Percentiles rank a stretch among this genome's conserved stretches.
Conservation (phyloP, 2,113 vertebrate species). For the Toxotes jaculatrix region DNA sequence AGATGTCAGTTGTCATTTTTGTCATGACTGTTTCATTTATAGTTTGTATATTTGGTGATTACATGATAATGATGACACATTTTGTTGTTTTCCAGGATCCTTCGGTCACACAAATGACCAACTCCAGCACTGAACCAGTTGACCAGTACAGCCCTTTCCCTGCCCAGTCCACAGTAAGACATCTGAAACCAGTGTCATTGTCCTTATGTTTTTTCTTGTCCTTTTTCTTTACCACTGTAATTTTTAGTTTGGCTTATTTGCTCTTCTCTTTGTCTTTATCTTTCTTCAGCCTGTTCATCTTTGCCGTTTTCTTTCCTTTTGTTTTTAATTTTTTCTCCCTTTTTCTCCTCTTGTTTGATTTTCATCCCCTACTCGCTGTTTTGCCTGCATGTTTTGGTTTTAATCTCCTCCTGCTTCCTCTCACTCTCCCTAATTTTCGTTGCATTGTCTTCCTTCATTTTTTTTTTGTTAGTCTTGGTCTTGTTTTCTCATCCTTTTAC, state of each 20-base stretch:
- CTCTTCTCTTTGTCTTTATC: neutral
- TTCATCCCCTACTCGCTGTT: neutral
- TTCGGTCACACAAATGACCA: slow-evolving; percentile 91
- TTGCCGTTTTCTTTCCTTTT: neutral
- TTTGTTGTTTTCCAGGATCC: slow-evolving; percentile 87
- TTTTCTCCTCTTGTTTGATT: neutral
- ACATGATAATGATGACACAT: neutral
- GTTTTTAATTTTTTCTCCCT: neutral
- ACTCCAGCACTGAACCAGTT: slow-evolving; percentile 80
- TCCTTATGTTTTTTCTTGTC: neutral
- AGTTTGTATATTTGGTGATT: neutral
- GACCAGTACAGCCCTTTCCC: slow-evolving; percentile 93
- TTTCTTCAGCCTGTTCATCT: too few relatives aligned
- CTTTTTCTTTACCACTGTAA: neutral
- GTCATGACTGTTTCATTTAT: neutral
- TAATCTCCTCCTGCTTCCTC: neutral
- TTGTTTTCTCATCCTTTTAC: neutral
- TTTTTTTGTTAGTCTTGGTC: neutral
- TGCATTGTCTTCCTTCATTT: neutral
- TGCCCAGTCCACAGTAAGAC: slow-evolving; percentile 84
- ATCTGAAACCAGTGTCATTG: neutral
- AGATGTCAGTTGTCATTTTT: too few relatives aligned
- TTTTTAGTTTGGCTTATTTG: neutral
- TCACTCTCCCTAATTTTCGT: neutral
- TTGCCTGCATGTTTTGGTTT: neutral